phyloP scores from a whole-genome alignment of 2,113 vertebrate species.

The Clinocottus analis region DNA sequence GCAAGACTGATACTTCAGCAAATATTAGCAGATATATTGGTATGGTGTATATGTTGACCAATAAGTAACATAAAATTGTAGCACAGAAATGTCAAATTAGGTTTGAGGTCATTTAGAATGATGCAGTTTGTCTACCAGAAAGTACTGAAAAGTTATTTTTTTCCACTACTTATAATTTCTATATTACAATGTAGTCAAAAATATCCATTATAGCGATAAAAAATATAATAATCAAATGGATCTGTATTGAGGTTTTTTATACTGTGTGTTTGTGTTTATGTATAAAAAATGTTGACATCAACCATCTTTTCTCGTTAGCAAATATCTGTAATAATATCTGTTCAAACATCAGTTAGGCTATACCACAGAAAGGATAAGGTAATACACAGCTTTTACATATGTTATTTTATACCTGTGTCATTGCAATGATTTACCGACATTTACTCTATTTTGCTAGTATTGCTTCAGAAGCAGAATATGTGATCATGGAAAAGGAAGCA shows the following conservation, averaged over 20 bases:
- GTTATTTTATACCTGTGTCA: conserved; percentile 3
- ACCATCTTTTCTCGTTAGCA: background rate
- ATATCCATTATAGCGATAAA: background rate
- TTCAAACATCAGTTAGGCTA: background rate
- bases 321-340: background rate
- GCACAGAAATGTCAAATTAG: background rate
- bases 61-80: background rate
- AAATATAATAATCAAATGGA: background rate
- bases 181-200: background rate
- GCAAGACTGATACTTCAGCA: background rate
- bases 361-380: background rate
- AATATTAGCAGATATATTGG: background rate
- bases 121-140: background rate
- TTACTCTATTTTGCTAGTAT: background rate
- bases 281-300: background rate
- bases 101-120: background rate
- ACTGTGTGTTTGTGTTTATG: background rate
- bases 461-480: conserved; percentile 34
- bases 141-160: too few species aligned
- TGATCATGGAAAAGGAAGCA: conserved; percentile 32
- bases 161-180: background rate
- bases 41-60: background rate
- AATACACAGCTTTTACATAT: conserved; percentile 14
- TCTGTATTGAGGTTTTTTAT: background rate
- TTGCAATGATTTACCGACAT: background rate